phyloP scores from a whole-genome alignment of 1,140 invertebrate species.

The Amyelois transitella region DNA sequence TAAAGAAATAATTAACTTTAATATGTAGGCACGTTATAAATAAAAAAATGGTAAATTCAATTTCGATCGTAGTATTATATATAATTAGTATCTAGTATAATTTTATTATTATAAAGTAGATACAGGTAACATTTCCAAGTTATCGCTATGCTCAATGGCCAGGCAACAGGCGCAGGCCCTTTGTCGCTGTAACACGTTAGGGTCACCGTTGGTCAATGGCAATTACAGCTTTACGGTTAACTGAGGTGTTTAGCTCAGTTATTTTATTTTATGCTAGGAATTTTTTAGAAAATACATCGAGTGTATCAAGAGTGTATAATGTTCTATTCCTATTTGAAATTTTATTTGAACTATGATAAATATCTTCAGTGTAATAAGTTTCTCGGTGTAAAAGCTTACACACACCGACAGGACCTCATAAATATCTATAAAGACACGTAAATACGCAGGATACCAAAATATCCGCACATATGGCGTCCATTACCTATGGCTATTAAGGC shows the following conservation, averaged over 20 bases:
- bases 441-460: background rate
- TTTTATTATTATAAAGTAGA: no score
- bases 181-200: background rate
- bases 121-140: background rate
- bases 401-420: no score
- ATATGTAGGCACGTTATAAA: no score
- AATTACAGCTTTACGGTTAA: constrained; percentile 11
- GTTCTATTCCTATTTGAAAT: background rate
- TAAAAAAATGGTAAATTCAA: background rate
- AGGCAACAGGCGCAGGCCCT: constrained; percentile 5
- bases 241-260: background rate
- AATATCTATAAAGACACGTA: background rate
- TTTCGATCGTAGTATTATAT: background rate
- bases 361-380: no score
- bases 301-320: no score
- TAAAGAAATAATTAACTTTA: no score
- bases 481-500: background rate
- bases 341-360: background rate
- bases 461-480: background rate
- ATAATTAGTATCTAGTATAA: no score
- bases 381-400: no score
- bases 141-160: constrained; percentile 9
- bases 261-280: background rate
- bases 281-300: background rate
- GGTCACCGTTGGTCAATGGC: constrained; percentile 17